phyloP scores from a whole-genome alignment of 2,113 vertebrate species.

The Carassius gibelio region DNA sequence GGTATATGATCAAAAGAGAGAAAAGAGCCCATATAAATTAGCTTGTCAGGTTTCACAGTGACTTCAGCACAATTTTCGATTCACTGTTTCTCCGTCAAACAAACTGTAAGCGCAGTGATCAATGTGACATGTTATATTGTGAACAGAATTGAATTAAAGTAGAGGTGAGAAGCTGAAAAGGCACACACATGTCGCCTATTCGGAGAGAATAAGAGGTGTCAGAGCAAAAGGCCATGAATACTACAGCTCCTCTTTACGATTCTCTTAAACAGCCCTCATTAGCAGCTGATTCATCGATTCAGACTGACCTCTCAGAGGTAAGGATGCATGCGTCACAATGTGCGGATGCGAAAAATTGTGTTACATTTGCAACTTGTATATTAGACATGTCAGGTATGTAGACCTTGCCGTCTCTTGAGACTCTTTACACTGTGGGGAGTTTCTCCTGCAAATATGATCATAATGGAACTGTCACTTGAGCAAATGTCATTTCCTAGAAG shows the following conservation, averaged over 20 bases:
- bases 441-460: conserved; percentile 43
- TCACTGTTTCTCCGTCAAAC: not conserved
- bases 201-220: not conserved
- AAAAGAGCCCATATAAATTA: conserved; percentile 14
- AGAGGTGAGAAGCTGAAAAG: conserved; percentile 27
- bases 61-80: conserved; percentile 14
- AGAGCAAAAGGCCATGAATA: conserved; percentile 27
- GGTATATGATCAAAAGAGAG: not conserved
- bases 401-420: not conserved
- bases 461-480: conserved; percentile 33
- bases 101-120: not conserved
- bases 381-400: conserved; percentile 14
- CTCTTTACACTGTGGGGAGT: conserved; percentile 27
- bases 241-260: conserved; percentile 12
- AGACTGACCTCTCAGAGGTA: conserved; percentile 12
- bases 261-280: conserved; percentile 35
- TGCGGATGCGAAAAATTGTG: not conserved
- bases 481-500: conserved; percentile 32
- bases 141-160: conserved; percentile 40
- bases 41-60: conserved; percentile 27
- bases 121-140: conserved; percentile 2
- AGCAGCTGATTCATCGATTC: conserved; percentile 41
- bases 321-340: not conserved
- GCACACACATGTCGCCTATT: not conserved
- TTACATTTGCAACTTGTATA: conserved; percentile 5